Percentiles rank a stretch among this genome's conserved stretches.
Conservation (phyloP, 1,140 invertebrate species). For the Pseudoatta argentina region DNA sequence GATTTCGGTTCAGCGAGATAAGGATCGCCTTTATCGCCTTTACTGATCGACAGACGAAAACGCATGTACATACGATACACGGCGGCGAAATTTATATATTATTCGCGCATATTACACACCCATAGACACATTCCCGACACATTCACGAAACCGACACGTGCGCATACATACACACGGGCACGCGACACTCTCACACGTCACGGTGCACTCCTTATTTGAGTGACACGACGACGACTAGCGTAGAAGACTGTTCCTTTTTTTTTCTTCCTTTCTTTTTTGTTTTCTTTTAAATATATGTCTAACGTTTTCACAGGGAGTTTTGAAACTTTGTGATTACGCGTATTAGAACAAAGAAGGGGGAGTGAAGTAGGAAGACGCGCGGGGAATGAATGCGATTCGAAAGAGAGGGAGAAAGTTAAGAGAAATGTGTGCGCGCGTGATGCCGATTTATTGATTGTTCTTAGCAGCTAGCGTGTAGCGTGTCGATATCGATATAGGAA, state of each 20-base stretch:
- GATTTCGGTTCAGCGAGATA: not conserved
- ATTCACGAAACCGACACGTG: conserved; percentile 24
- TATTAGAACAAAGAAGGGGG: conserved; percentile 22
- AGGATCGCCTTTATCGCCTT: conserved; percentile 26
- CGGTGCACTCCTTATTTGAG: conserved; percentile 63
- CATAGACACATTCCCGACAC: conserved; percentile 52
- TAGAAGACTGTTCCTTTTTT: conserved; percentile 67
- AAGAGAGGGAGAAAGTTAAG: conserved; percentile 1
- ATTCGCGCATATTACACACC: conserved; percentile 26
- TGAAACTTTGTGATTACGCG: conserved; percentile 42
- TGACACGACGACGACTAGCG: conserved; percentile 65
- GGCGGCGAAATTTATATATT: conserved; percentile 31
- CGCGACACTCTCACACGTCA: conserved; percentile 20
- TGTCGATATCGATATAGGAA: conserved; percentile 75
- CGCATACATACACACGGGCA: conserved; percentile 22
- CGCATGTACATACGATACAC: conserved; percentile 1
- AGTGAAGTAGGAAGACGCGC: conserved; percentile 30
- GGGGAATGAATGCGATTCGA: conserved; percentile 31
- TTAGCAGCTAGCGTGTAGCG: conserved; percentile 78
- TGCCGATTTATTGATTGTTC: conserved; percentile 79
- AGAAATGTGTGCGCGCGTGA: conserved; percentile 48
- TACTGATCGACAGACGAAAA: conserved; percentile 28
- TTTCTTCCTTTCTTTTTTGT: not conserved
- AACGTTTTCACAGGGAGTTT: conserved; percentile 70
- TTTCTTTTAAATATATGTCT: conserved; percentile 51